A percentile compares a stretch with the other conserved stretches of the same genome.
Conservation (phyloP, 2,797 vertebrate species). For the Euphonia xanthogaster region DNA sequence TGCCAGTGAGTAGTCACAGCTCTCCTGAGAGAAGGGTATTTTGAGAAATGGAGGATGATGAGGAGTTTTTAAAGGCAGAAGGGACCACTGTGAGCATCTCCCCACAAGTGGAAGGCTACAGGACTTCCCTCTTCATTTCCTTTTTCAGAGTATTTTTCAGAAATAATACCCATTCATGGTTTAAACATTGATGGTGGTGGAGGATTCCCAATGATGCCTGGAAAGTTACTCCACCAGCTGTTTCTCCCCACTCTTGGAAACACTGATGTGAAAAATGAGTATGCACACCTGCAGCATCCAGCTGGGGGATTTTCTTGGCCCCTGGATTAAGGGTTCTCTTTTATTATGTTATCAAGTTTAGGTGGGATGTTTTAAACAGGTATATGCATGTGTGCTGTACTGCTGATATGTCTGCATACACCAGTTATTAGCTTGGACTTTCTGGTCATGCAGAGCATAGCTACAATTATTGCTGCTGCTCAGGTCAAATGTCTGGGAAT, state of each 20-base stretch:
- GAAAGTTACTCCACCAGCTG: background rate
- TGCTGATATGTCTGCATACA: background rate
- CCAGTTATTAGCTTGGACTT: background rate
- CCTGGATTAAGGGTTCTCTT: background rate
- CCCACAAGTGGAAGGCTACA: background rate
- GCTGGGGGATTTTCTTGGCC: background rate
- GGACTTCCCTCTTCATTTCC: background rate
- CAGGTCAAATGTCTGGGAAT: background rate
- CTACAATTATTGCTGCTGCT: background rate
- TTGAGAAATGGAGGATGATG: background rate
- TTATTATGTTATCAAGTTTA: background rate
- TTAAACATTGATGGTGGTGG: background rate
- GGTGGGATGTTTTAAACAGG: background rate
- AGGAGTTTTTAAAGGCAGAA: background rate
- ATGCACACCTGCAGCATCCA: background rate
- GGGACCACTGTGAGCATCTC: background rate
- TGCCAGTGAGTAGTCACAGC: background rate
- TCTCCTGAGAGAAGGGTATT: background rate
- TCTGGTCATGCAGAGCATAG: background rate
- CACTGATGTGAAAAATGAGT: background rate
- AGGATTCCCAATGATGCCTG: background rate
- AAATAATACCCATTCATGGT: background rate
- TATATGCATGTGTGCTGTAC: background rate
- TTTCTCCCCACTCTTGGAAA: background rate
- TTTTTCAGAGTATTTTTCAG: background rate